A percentile compares a stretch with the other conserved stretches of the same genome.
Evolutionary conservation across 2,113 vertebrate genomes (phyloP).

Genomic region (Syngnathoides biaculeatus): DNA sequence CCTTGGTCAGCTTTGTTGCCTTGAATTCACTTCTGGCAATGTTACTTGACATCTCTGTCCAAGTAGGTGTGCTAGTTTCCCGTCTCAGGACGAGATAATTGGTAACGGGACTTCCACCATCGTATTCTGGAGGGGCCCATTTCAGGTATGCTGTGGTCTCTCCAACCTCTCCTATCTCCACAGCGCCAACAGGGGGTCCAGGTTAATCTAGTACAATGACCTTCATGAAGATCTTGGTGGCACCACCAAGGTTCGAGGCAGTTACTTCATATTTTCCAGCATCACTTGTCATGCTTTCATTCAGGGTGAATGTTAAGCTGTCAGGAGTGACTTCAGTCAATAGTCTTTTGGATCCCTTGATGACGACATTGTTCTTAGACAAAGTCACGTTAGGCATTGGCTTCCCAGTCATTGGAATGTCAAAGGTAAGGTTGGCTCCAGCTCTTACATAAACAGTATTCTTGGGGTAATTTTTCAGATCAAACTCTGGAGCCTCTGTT

Average conservation of each 20-base stretch:
- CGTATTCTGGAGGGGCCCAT: constrained; percentile 87
- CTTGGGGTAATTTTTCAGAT: constrained; percentile 91
- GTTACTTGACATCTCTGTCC: constrained; percentile 88
- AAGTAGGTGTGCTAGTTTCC: constrained; percentile 90
- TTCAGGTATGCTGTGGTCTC: constrained; percentile 86
- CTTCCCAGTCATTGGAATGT: constrained; percentile 91
- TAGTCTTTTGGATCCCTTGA: constrained; percentile 90
- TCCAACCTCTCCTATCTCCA: constrained; percentile 82
- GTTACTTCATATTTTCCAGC: constrained; percentile 92
- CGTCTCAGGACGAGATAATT: constrained; percentile 92
- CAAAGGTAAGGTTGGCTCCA: constrained; percentile 90
- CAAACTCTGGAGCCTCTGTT: constrained; percentile 92
- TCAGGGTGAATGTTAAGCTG: constrained; percentile 86
- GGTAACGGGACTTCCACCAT: constrained; percentile 94
- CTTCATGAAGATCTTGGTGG: constrained; percentile 85
- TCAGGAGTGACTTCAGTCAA: constrained; percentile 88
- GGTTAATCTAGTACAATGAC: constrained; percentile 90
- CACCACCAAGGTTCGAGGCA: constrained; percentile 89
- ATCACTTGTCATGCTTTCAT: constrained; percentile 86
- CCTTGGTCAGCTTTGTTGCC: constrained; percentile 87
- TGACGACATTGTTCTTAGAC: constrained; percentile 81
- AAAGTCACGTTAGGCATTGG: constrained; percentile 88
- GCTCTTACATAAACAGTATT: constrained; percentile 90
- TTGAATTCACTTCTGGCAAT: constrained; percentile 88
- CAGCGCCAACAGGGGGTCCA: constrained; percentile 86